phyloP scores from a whole-genome alignment of 2,888 invertebrate genomes.

The Itoplectis maculator region DNA sequence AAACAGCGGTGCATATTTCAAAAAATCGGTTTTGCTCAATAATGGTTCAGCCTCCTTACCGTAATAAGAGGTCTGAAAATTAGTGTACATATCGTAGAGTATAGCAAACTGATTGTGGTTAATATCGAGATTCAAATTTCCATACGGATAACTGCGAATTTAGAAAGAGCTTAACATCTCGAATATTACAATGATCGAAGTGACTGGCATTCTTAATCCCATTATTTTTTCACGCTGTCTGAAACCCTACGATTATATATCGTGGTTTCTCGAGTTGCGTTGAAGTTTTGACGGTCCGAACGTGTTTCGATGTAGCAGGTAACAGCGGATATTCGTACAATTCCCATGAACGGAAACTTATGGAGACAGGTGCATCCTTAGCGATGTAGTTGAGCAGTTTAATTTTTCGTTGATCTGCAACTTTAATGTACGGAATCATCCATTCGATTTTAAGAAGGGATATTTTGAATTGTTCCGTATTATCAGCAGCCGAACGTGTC shows the following conservation, averaged over 20 bases:
- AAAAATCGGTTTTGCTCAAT: too few species aligned
- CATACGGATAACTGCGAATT: constrained; percentile 8
- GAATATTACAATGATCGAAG: constrained; percentile 26
- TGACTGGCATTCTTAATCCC: constrained; percentile 8
- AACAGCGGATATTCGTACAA: constrained; percentile 80
- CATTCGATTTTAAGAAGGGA: constrained; percentile 68
- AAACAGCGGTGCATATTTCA: too few species aligned
- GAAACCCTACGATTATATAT: neutral
- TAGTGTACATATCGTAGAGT: neutral
- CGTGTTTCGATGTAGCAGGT: neutral
- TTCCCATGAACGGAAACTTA: constrained; percentile 80
- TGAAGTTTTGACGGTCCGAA: neutral
- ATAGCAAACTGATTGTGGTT: constrained; percentile 6
- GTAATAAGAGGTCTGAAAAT: too few species aligned
- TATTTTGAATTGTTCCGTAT: constrained; percentile 73
- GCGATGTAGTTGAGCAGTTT: constrained; percentile 63
- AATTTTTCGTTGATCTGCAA: constrained; percentile 66
- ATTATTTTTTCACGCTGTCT: neutral
- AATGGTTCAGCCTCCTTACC: too few species aligned
- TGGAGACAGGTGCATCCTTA: constrained; percentile 63
- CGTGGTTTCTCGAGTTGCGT: neutral
- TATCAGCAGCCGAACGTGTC: neutral
- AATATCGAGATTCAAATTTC: neutral
- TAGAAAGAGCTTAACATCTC: constrained; percentile 10
- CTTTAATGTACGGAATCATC: constrained; percentile 64